Base-by-base conservation (phyloP, 2,888 invertebrate species). In the Agriopis aurantiaria region DNA sequence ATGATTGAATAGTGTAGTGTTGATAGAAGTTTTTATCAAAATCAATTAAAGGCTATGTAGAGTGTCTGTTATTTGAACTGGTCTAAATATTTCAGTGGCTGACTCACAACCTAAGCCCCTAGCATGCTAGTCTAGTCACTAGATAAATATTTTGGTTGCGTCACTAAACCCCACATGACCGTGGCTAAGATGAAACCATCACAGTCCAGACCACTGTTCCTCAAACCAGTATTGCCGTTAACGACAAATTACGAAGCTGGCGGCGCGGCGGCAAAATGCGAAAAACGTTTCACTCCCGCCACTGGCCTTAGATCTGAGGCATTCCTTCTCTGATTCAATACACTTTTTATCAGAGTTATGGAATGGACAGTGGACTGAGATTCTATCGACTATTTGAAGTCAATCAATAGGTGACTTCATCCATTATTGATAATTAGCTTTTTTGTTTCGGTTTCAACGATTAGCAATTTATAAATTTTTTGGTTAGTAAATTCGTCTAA, bases 191-290 rank as follows among this genome's bases (percentile, higher is more conserved):
- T 40, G 9, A 40, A 59, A 55, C 23, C 55, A 48, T 48, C 51
- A 48, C 33, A 10, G 11, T 46, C 11, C 48, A n/a, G 48, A 40
- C n/a, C 53, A 48, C 56, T n/a, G 48, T 14, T 58, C 8, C 10
- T 53, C 23, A 63, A 72, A 73, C 73, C 70, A 59, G 70, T 71
- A 68, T 33, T 65, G 65, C 71, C 70, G 73, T 73, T 73, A 73
- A 62, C 65, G 61, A 65, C 73, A 74, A 74, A 74, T 74, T 74
- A 67, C 71, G 68, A 46, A 40, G 53, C 43, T 52, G 14, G 33
- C 68, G 48, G 33, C 45, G 60, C 43, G 49, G 23, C 61, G 58
- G 65, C 65, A 17, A 65, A 64, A 72, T 65, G 68, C 63, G 70
- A 64, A 62, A 66, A 68, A 68, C 68, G 48, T 70, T 68, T 70